Conservation (phyloP, 2,888 invertebrate species). For the Pyralis farinalis region DNA sequence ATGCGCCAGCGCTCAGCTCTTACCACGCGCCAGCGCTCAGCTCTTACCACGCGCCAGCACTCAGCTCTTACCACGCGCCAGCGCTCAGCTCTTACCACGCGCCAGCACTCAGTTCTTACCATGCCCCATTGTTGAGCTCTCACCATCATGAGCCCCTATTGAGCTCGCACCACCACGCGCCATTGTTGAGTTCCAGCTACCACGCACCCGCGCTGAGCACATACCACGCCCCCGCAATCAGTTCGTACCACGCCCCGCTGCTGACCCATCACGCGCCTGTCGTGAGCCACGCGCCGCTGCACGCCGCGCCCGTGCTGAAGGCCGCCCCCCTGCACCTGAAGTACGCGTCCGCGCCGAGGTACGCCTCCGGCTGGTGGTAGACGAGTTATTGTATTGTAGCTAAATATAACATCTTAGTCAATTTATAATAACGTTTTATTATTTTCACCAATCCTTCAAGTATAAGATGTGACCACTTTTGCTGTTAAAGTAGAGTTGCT, state of each 20-base stretch:
- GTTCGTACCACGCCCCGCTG: constrained; percentile 12
- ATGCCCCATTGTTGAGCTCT: constrained; percentile 7
- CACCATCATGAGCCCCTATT: constrained; percentile 11
- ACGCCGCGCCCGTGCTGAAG: constrained; percentile 3
- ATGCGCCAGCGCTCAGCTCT: constrained; percentile 12
- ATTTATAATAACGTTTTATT: constrained; percentile 3
- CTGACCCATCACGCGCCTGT: constrained; percentile 5
- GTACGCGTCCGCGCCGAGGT: constrained; percentile 17
- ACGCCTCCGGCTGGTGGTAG: constrained; percentile 27
- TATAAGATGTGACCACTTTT: no score
- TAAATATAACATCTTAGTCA: constrained; percentile 4
- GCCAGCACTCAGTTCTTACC: constrained; percentile 20
- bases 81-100: constrained; percentile 16
- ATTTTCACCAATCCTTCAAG: background rate
- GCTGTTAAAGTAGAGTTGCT: no score
- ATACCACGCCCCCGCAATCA: constrained; percentile 13
- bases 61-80: constrained; percentile 15
- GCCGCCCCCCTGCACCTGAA: constrained; percentile 8
- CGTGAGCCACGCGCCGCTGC: constrained; percentile 11
- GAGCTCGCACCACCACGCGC: constrained; percentile 13
- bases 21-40: constrained; percentile 15
- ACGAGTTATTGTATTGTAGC: background rate
- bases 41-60: constrained; percentile 14
- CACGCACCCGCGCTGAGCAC: constrained; percentile 13
- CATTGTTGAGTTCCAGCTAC: constrained; percentile 8